Base-by-base conservation (phyloP, 1,140 invertebrate genomes). In the Apocrypta bakeri region DNA sequence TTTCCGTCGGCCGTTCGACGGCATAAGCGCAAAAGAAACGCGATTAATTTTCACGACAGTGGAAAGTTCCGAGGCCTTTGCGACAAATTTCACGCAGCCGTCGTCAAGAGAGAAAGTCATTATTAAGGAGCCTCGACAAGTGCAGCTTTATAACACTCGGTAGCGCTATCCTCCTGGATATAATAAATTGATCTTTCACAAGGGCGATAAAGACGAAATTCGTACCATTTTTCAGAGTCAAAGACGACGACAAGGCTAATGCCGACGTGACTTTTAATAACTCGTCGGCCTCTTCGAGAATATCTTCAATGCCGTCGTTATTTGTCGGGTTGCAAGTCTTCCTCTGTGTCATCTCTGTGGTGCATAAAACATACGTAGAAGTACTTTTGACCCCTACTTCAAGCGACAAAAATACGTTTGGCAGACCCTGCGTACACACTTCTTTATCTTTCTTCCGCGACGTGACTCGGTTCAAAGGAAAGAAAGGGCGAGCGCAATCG, bases 1-100 rank as follows among this genome's bases (percentile, higher is more conserved):
- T 56, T 25, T 48, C 24, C 25, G n/a, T 12, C 61, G 37, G n/a
- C n/a, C 29, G 61, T 9, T 4, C 74, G 61, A 64, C n/a, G n/a
- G n/a, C n/a, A n/a, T 64, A 64, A 64, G 56, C 61, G 74, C 56
- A 17, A 27, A 64, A 66, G 56, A 77, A 64, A 64, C 31, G 61
- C 61, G 74, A 77, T 77, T 77, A 77, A 77, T 77, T 77, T 37
- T 37, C 29, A 29, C 21, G 74, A 77, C 40, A 63, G 31, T 6
- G 74, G n/a, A 17, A 73, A 73, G 31, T 25, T 63, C 27, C 56
- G 29, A 9, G 56, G 29, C 31, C 21, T 24, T 37, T 29, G 74
- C 56, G 74, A 66, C 74, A 64, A 64, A 77, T 63, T 77, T 64
- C 27, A 77, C 74, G 74, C 27, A 25, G 21, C 40, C 73, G 48